phyloP scores from a whole-genome alignment of 2,797 vertebrate genomes.

The Odontamblyopus lacepedii region DNA sequence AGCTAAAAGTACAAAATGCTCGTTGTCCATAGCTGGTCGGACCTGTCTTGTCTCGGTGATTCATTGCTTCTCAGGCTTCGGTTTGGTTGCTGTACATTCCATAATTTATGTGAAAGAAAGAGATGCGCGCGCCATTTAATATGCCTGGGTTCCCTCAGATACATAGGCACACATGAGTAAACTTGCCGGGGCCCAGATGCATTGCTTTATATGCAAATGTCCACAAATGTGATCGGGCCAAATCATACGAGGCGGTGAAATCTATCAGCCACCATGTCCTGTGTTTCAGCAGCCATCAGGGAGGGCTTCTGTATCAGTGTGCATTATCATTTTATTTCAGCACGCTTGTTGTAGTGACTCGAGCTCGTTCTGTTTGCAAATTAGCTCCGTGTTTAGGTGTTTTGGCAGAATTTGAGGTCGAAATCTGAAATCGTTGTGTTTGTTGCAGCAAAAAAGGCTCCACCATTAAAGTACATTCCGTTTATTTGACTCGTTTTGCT shows the following conservation, averaged over 20 bases:
- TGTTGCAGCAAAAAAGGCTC: too few relatives aligned
- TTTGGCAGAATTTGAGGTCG: background rate
- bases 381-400: background rate
- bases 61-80: constrained; percentile 37
- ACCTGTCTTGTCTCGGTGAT: constrained; percentile 44
- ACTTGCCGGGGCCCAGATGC: constrained; percentile 13
- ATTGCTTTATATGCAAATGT: constrained; percentile 41
- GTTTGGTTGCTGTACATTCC: constrained; percentile 39
- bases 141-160: constrained; percentile 32
- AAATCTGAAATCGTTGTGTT: background rate
- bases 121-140: constrained; percentile 42
- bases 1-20: constrained; percentile 9
- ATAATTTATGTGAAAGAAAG: constrained; percentile 56
- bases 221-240: constrained; percentile 9
- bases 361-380: background rate
- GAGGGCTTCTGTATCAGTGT: background rate
- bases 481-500: background rate
- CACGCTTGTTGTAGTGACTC: background rate
- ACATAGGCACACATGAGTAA: constrained; percentile 23
- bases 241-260: constrained; percentile 23
- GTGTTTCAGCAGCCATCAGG: constrained; percentile 14
- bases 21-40: constrained; percentile 32
- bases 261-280: constrained; percentile 9
- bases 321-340: background rate
- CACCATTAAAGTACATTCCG: background rate